A percentile compares a stretch with the other conserved stretches of the same genome.
phyloP scores from a whole-genome alignment of 2,113 vertebrate genomes.

The Actinemys pallida region DNA sequence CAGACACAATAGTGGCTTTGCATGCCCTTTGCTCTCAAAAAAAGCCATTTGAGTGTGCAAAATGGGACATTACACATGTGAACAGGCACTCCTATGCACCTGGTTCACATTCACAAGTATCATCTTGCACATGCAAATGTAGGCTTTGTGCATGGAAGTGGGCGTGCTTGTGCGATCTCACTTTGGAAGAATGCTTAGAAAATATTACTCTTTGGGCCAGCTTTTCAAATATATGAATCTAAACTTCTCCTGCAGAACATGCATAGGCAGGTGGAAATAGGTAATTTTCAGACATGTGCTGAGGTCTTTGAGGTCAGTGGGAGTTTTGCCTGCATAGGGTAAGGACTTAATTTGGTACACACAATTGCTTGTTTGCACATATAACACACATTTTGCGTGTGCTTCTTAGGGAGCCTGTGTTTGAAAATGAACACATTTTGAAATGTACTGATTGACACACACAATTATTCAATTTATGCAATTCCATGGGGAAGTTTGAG shows the following conservation, averaged over 20 bases:
- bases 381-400: background rate
- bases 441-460: background rate
- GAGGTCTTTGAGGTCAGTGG: background rate
- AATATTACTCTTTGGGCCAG: fast-evolving
- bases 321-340: background rate
- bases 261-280: background rate
- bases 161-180: background rate
- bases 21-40: background rate
- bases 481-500: background rate
- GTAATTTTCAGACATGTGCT: background rate
- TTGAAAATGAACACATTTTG: background rate
- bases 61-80: fast-evolving
- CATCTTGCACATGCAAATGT: background rate
- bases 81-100: background rate
- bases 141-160: background rate
- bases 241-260: background rate
- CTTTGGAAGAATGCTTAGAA: background rate
- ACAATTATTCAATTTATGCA: background rate
- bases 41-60: background rate
- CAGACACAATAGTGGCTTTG: background rate
- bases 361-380: background rate
- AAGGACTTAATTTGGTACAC: background rate
- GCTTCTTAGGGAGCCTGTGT: background rate
- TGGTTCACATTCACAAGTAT: background rate
- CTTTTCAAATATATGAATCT: background rate